phyloP scores from a whole-genome alignment of 2,113 vertebrate genomes.

The Calyptomena viridis region DNA sequence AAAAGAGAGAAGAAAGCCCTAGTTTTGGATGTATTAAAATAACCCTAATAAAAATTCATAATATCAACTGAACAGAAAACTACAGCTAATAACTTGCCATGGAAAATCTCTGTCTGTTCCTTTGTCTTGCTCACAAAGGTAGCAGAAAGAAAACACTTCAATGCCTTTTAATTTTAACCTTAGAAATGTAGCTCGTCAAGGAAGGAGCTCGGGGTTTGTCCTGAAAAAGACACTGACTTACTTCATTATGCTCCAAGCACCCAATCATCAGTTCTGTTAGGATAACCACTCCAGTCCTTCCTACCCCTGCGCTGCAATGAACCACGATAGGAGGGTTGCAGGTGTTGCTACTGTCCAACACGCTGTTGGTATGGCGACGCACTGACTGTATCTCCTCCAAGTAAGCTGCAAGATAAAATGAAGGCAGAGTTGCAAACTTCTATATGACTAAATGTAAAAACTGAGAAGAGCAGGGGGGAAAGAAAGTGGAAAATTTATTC shows the following conservation, averaged over 20 bases:
- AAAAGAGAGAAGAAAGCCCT: neutral
- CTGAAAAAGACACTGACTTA: slow-evolving; percentile 46
- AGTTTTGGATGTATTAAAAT: neutral
- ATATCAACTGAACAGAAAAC: neutral
- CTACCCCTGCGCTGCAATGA: slow-evolving; percentile 91
- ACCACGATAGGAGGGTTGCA: slow-evolving; percentile 89
- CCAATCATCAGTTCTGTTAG: slow-evolving; percentile 93
- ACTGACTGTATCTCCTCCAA: slow-evolving; percentile 94
- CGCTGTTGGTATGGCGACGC: slow-evolving; percentile 91
- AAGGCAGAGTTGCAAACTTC: neutral
- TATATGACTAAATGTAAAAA: neutral
- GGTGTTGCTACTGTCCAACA: slow-evolving; percentile 84
- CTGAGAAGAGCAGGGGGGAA: neutral
- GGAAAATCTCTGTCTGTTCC: neutral
- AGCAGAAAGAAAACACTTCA: neutral
- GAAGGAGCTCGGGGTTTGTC: neutral
- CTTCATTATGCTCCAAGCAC: slow-evolving; percentile 93
- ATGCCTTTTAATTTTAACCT: neutral
- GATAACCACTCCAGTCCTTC: slow-evolving; percentile 90
- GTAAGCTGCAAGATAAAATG: slow-evolving; percentile 78
- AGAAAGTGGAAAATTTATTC: neutral
- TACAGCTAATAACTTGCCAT: neutral
- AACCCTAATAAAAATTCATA: neutral
- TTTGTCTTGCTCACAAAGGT: neutral
- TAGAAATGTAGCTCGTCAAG: neutral